A percentile compares a stretch with the other conserved stretches of the same genome.
Conservation (phyloP, 2,113 vertebrate species). For the Gallinago undulata region DNA sequence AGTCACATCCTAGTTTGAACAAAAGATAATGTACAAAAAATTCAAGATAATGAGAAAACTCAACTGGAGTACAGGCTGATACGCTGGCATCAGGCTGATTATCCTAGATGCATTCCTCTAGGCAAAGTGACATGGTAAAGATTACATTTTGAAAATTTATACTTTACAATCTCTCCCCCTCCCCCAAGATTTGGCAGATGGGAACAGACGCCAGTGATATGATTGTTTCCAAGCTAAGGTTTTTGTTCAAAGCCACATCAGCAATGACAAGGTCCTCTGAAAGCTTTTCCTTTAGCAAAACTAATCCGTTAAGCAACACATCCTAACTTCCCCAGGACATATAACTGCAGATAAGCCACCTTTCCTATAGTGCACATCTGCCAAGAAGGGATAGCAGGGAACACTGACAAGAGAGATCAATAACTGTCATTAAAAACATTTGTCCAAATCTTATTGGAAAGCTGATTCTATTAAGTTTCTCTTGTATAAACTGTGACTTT, state of each 20-base stretch:
- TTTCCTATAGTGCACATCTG: neutral
- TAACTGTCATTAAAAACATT: slow-evolving; percentile 16
- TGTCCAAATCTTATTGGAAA: neutral
- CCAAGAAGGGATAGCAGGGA: neutral
- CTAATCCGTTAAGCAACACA: slow-evolving; percentile 38
- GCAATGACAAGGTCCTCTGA: slow-evolving; percentile 3
- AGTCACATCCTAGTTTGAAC: slow-evolving; percentile 5
- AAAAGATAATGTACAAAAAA: slow-evolving; percentile 9
- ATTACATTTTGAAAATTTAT: neutral
- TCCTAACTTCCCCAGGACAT: neutral
- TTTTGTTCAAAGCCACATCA: slow-evolving; percentile 6
- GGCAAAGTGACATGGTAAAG: slow-evolving; percentile 13
- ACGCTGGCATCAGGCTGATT: neutral
- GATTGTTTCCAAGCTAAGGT: neutral
- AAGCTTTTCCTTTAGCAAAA: slow-evolving; percentile 21
- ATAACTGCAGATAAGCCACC: neutral
- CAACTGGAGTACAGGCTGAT: neutral
- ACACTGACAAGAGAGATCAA: neutral
- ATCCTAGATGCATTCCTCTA: neutral
- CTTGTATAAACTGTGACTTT: neutral
- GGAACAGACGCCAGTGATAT: neutral
- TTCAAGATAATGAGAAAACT: slow-evolving; percentile 35
- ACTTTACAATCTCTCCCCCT: neutral
- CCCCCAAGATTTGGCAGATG: neutral
- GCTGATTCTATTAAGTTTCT: neutral